Evolutionary conservation across 1,140 invertebrate genomes (phyloP).

Genomic region (Pseudomyrmex gracilis): DNA sequence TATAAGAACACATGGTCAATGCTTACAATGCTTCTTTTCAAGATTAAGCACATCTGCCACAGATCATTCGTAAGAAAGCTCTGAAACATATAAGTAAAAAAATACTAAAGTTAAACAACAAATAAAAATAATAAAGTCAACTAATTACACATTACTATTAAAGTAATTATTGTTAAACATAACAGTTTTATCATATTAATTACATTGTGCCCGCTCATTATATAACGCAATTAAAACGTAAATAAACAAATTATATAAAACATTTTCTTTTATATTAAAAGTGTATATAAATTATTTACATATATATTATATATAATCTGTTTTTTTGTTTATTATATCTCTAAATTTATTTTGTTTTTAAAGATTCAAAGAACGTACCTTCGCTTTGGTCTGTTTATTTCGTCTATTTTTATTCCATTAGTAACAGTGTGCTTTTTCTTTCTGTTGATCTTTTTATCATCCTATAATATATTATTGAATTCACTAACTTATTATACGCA

Average conservation of each 20-base stretch:
- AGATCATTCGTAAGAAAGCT: conserved; percentile 34
- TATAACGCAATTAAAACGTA: too few relatives aligned
- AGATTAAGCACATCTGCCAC: conserved; percentile 40
- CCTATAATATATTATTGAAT: conserved; percentile 43
- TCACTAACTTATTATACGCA: background rate
- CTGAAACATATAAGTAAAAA: conserved; percentile 25
- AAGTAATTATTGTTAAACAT: background rate
- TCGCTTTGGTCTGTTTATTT: background rate
- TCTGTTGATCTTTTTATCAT: conserved; percentile 62
- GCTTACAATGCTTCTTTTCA: background rate
- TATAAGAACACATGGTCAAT: background rate
- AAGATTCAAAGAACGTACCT: conserved; percentile 30
- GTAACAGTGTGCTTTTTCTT: conserved; percentile 25
- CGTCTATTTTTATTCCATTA: background rate
- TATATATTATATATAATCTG: too few relatives aligned
- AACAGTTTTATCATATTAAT: too few relatives aligned
- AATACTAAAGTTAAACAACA: background rate
- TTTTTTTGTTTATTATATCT: background rate
- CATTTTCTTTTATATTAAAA: background rate
- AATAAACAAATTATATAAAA: too few relatives aligned
- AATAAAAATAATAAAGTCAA: background rate
- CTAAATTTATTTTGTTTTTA: background rate
- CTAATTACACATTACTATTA: conserved; percentile 5
- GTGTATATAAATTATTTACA: background rate
- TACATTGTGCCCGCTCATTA: too few relatives aligned